phyloP scores from a whole-genome alignment of 1,140 invertebrate species.

The Eurosta solidaginis region DNA sequence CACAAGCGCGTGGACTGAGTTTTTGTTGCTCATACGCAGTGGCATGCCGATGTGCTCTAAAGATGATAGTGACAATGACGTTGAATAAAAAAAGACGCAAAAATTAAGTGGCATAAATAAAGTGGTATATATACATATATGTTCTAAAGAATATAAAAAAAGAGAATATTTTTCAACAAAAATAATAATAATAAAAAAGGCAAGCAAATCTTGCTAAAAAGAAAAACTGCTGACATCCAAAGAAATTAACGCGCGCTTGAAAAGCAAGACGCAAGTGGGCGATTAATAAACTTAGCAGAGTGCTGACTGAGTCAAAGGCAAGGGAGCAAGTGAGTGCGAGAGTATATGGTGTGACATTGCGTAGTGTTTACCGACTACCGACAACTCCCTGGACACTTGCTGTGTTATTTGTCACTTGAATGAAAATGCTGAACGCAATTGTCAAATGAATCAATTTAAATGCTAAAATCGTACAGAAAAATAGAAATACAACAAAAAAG shows the following conservation, averaged over 20 bases:
- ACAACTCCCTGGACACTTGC: background rate
- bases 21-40: background rate
- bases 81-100: background rate
- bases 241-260: conserved; percentile 23
- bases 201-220: too few species aligned
- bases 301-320: too few species aligned
- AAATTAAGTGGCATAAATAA: conserved; percentile 23
- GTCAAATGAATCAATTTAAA: conserved; percentile 29
- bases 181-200: background rate
- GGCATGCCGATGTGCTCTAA: background rate
- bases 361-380: background rate
- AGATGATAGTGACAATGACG: background rate
- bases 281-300: too few species aligned
- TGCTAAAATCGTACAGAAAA: background rate
- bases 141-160: background rate
- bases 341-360: background rate
- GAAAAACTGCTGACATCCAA: conserved; percentile 1
- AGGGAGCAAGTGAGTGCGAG: background rate
- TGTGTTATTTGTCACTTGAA: background rate
- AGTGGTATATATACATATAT: background rate
- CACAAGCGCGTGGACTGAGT: background rate
- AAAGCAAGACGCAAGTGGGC: too few species aligned
- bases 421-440: background rate
- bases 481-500: background rate
- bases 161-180: background rate